These are phyloP conservation scores for Drepana falcataria DNA, from an alignment of 2,888 invertebrate species.

Conservation along the genomic window DNA sequence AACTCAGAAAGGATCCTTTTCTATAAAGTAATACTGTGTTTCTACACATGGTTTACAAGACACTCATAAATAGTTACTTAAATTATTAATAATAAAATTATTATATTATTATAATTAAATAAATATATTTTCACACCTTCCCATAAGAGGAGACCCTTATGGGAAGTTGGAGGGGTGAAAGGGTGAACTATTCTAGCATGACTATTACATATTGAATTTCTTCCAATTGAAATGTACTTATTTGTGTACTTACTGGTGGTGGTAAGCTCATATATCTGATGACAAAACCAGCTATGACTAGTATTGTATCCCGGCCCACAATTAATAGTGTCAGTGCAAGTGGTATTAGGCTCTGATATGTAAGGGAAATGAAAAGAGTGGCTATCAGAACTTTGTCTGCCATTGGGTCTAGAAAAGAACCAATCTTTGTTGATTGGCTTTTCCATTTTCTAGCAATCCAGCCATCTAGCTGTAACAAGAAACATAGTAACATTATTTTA, in stretches of 20 bases:
- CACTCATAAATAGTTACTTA: no score
- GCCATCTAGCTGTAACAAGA: conserved; percentile 87
- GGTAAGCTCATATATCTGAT: conserved; percentile 94
- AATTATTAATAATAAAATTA: no score
- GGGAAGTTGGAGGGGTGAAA: no score
- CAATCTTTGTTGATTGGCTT: conserved; percentile 94
- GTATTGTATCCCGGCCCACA: conserved; percentile 87
- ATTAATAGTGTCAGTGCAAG: conserved; percentile 88
- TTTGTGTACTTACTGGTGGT: conserved; percentile 84
- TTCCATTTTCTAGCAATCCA: conserved; percentile 96
- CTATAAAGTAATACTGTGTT: no score
- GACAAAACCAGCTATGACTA: conserved; percentile 91
- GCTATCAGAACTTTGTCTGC: conserved; percentile 97
- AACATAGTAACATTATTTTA: background rate
- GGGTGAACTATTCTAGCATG: no score
- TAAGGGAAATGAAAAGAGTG: conserved; percentile 91
- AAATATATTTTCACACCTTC: no score
- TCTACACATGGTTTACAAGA: no score
- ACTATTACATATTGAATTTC: no score
- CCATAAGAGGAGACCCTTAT: no score
- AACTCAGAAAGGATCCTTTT: no score
- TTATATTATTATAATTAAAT: no score
- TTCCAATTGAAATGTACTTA: no score
- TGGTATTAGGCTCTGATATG: conserved; percentile 92
- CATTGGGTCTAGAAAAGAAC: conserved; percentile 97